Percentiles rank a stretch among this genome's conserved stretches.
Evolutionary conservation across 2,888 invertebrate genomes (phyloP).

Genomic region (Alviniconcha strummeri): DNA sequence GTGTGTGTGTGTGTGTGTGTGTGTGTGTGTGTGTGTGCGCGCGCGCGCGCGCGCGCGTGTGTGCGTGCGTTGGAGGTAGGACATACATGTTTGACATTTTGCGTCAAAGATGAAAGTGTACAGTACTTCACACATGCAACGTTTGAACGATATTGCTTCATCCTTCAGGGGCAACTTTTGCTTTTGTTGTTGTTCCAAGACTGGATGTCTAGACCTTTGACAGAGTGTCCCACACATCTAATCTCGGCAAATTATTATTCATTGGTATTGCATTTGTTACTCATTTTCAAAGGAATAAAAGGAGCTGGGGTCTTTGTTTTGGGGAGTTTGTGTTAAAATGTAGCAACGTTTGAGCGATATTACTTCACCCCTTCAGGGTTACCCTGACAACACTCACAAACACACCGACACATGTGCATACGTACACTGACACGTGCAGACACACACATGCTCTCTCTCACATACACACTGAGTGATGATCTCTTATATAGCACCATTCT

Average conservation of each 20-base stretch:
- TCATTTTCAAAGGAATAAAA: no score
- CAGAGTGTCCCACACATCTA: no score
- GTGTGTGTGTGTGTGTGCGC: not conserved
- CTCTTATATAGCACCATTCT: not conserved
- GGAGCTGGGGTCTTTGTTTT: not conserved
- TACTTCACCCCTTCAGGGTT: no score
- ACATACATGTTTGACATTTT: not conserved
- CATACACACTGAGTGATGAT: not conserved
- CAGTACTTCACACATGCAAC: no score
- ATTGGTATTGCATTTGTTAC: not conserved
- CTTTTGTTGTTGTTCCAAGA: no score
- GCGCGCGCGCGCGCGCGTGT: conserved; percentile 14
- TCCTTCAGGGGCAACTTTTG: no score
- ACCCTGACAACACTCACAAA: not conserved
- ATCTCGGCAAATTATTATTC: no score
- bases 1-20: conserved; percentile 20
- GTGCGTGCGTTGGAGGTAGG: not conserved
- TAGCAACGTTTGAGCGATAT: no score
- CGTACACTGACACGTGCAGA: not conserved
- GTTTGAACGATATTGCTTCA: no score
- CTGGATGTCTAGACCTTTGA: no score
- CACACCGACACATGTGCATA: conserved; percentile 3
- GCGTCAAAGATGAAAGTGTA: no score
- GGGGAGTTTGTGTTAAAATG: no score
- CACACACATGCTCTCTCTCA: not conserved